Evolutionary conservation across 53 echinoderm and acorn worm species (phyloP), one percentile per base, ranked within the genome.

Genomic region (Holothuria scabra): DNA sequence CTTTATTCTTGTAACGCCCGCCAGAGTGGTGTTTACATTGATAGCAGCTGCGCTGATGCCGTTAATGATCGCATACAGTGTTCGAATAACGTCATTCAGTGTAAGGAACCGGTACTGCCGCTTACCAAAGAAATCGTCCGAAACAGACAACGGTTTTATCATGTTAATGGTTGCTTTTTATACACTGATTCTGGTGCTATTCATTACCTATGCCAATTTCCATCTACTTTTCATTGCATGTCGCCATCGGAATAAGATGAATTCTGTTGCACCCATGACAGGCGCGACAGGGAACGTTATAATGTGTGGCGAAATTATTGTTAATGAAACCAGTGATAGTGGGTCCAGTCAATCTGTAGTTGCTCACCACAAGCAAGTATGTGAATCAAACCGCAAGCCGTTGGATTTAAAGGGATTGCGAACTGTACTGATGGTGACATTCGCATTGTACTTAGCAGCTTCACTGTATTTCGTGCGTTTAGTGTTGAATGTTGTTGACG

Each of bases 391-490:
- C 35, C 6, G 6, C 3, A 4, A 35, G 23, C 71, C 23, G 5
- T 30, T 80, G 8, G 80, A 80, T 59, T 22, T 80, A 58, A 80
- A 80, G 19, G 80, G 33, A 28, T 38, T 31, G 10, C 7, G 80
- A 35, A 80, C 80, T 21, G 80, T 80, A 1, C 32, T 55, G 14
- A 80, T 32, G 11, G 61, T 80, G 19, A 80, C 60, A 9, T 6
- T 22, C 14, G 33, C 33, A 19, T 34, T 80, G 28, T 59, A 60
- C 34, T 13, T 80, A 2, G 80, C 80, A 24, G 5, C 61, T 5
- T 26, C 60, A 7, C 80, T 61, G 3, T 80, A 80, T 25, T 31
- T 80, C n/a, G 41, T 32, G 19, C 19, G 35, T 18, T 30, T 80
- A 34, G 29, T 80, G 10, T 18, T 59, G 35, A 60, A 41, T 25